Conservation (phyloP, 1,140 invertebrate species). For the Drosophila burlai region DNA sequence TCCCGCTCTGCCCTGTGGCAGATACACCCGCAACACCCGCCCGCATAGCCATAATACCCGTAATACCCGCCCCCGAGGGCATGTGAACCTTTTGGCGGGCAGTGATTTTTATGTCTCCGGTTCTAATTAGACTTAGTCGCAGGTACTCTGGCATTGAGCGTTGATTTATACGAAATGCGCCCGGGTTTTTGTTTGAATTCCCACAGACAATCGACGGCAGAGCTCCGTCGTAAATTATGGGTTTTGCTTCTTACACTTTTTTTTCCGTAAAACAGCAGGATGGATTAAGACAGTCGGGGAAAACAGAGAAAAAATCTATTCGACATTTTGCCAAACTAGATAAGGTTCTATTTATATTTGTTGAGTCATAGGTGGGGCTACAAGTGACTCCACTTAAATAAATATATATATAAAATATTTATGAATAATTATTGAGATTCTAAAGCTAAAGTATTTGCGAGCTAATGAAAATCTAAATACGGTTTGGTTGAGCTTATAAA, state of each 20-base stretch:
- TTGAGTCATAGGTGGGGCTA: not conserved
- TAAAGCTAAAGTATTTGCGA: not conserved
- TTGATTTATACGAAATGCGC: constrained; percentile 73
- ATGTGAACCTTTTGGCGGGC: constrained; percentile 34
- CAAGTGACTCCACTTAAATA: not conserved
- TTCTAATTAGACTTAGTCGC: constrained; percentile 76
- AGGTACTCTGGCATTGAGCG: constrained; percentile 75
- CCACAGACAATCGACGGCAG: constrained; percentile 59
- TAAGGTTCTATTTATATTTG: constrained; percentile 6
- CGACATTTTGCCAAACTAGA: not conserved
- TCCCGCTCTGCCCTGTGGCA: constrained; percentile 17
- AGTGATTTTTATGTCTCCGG: constrained; percentile 80
- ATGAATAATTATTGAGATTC: too few relatives aligned
- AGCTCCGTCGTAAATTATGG: constrained; percentile 6
- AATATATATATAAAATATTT: not conserved
- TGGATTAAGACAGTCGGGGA: constrained; percentile 2
- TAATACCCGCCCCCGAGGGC: constrained; percentile 5
- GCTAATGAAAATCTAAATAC: too few relatives aligned
- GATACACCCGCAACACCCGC: constrained; percentile 6
- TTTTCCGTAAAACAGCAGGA: not conserved
- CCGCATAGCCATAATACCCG: constrained; percentile 14
- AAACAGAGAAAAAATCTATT: not conserved
- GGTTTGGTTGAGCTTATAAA: not conserved
- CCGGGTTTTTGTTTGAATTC: constrained; percentile 51
- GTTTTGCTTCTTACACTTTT: constrained; percentile 16